Percentiles rank a stretch among this genome's conserved stretches.
Evolutionary conservation across 2,797 vertebrate genomes (phyloP).

Genomic region (Bufotes viridis): DNA sequence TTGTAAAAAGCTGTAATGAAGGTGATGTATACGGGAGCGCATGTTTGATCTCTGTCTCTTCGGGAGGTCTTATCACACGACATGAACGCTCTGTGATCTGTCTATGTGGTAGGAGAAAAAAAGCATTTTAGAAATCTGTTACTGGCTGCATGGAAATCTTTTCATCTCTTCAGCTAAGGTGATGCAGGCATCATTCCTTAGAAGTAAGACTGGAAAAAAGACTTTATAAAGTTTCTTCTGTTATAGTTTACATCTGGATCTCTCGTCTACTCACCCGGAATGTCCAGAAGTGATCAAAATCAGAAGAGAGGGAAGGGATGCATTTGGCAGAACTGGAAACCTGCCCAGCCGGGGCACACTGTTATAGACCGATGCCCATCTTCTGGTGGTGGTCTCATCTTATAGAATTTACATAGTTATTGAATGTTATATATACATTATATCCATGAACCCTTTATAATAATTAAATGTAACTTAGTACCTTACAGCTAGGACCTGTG

Average conservation of each 20-base stretch:
- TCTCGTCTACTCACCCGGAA: background rate
- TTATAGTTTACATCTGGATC: background rate
- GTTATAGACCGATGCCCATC: background rate
- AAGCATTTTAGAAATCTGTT: slow-evolving; percentile 8
- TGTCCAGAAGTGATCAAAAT: background rate
- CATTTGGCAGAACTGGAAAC: background rate
- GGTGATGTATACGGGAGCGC: background rate
- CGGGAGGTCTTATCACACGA: slow-evolving; percentile 14
- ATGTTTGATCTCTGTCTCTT: slow-evolving; percentile 4
- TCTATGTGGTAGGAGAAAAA: background rate
- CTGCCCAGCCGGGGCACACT: background rate
- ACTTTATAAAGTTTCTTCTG: background rate
- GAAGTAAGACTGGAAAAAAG: background rate
- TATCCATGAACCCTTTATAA: no score
- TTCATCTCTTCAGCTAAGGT: slow-evolving; percentile 1
- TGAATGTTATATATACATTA: no score
- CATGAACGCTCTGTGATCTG: slow-evolving; percentile 10
- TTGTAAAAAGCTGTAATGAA: background rate
- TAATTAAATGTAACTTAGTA: no score
- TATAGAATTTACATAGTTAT: no score
- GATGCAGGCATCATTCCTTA: background rate
- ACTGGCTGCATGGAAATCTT: background rate
- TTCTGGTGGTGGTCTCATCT: no score
- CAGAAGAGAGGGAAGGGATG: background rate
- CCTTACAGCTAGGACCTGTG: no score